Evolutionary conservation across 2,888 invertebrate genomes (phyloP), one percentile per base, ranked within the genome.

Genomic region (Pseudococcus jackbeardsleyi): DNA sequence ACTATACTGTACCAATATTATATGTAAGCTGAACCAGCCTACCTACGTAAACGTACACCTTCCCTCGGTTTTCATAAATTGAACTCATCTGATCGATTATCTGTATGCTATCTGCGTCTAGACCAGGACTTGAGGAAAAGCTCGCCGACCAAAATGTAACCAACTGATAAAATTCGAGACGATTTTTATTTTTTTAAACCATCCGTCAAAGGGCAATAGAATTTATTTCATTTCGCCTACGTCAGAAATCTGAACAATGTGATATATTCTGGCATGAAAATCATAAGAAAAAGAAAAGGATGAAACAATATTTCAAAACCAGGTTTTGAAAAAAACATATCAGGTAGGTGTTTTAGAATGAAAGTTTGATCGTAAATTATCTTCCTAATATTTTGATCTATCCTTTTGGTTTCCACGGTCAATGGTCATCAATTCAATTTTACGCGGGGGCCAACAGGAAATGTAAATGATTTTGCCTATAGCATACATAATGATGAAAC

Each of bases 31-130:
- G 64, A 64, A 64, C 64, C 64, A 22, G 64, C 64, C 64, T 64
- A 64, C 64, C 64, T 64, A 64, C 64, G 64, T 64, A 64, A 64
- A 64, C 4, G 22, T 64, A 64, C 64, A 64, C 64, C 64, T 64
- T 22, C 64, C 59, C n/a, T n/a, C 54, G n/a, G 11, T n/a, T 54
- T 54, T n/a, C 9, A 64, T 11, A 9, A 9, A 19, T 8, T 8
- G 3, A 33, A 59, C 8, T 3, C 9, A 64, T 12, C 8, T 9
- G 0, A 3, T 64, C n/a, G 59, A n/a, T n/a, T 64, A 64, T 50
- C 59, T n/a, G n/a, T n/a, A 19, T 64, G 22, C 64, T 11, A 59
- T 59, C 59, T 64, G 22, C 5, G 64, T 64, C 64, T 64, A 22
- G 64, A 64, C 64, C 9, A 1, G 64, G 22, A 64, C 3, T 8